Evolutionary conservation across 1,140 invertebrate genomes (phyloP), one percentile per base, ranked within the genome.

Genomic region (Drosophila guanche): DNA sequence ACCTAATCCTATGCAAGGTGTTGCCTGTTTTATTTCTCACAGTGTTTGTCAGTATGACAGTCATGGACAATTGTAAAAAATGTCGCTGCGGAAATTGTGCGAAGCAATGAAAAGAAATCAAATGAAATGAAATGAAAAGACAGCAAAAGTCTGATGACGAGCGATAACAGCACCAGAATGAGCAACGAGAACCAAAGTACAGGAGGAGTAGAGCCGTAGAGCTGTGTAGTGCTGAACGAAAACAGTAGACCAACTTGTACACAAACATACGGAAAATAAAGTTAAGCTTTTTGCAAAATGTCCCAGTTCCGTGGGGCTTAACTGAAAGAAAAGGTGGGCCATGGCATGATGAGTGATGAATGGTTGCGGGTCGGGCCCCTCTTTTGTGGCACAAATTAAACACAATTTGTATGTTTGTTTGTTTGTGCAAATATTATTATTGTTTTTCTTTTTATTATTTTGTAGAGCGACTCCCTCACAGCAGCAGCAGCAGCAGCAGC

Each of bases 51-150:
- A 23, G 71, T 27, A 27, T 25, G 53, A 22, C 41, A 23, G 61
- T 23, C 68, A 58, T 54, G 75, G 71, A 75, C 79, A 84, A 78
- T 84, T 79, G 79, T 72, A 68, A 72, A 79, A 84, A 79, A 84
- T 85, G 80, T 68, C 79, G 67, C 63, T 84, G 80, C 79, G 79
- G 79, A 84, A 84, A 84, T 84, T 79, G 79, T 84, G 61, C 22
- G 79, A 50, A 47, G 66, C 75, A 72, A 54, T 84, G 80, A 79
- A 80, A 71, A 61, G 71, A 76, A 75, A 56, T 79, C 29, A 72
- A 79, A 76, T 71, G 71, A 76, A 79, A 56, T 80, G 40, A 72
- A 79, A 76, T 71, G 71, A 76, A 79, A 79, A 74, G 70, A 74
- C 70, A 42, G 70, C 56, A 71, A 48, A 48, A 62, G 67, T 63